A percentile compares a stretch with the other conserved stretches of the same genome.
phyloP scores from a whole-genome alignment of 2,888 invertebrate species.

The Polylopha cassiicola region DNA sequence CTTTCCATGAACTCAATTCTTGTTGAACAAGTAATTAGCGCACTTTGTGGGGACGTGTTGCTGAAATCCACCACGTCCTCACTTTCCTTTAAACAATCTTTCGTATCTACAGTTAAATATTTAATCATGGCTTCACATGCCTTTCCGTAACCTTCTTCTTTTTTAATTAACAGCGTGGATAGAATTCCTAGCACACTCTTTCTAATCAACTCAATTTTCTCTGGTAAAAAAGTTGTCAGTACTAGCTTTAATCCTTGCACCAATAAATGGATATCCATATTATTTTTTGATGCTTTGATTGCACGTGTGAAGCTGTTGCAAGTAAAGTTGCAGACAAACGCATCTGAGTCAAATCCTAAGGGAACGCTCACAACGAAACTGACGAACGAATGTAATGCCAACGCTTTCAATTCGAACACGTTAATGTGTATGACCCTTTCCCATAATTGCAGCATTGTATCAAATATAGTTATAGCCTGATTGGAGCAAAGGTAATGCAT shows the following conservation, averaged over 20 bases:
- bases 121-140: conserved; percentile 62
- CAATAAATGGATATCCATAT: conserved; percentile 44
- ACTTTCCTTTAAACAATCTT: conserved; percentile 54
- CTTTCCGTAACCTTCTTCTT: conserved; percentile 41
- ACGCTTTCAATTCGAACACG: conserved; percentile 70
- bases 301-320: conserved; percentile 72
- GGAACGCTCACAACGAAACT: conserved; percentile 68
- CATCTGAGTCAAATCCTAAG: conserved; percentile 58
- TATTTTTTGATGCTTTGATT: conserved; percentile 53
- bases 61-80: conserved; percentile 61
- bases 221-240: conserved; percentile 58
- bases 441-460: conserved; percentile 70
- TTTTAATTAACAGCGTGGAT: conserved; percentile 68
- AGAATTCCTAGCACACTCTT: conserved; percentile 72
- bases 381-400: conserved; percentile 75
- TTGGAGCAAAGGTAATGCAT: conserved; percentile 61
- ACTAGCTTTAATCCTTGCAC: conserved; percentile 62
- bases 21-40: conserved; percentile 30
- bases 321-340: conserved; percentile 76
- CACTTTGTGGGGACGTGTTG: conserved; percentile 37
- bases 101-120: conserved; percentile 74
- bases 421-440: conserved; percentile 61
- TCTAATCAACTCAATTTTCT: conserved; percentile 55
- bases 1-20: conserved; percentile 41
- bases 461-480: conserved; percentile 70